A percentile compares a stretch with the other conserved stretches of the same genome.
These are phyloP conservation scores for Sardinella longiceps DNA, from an alignment of 2,797 vertebrate genomes.

Conservation along the genomic window DNA sequence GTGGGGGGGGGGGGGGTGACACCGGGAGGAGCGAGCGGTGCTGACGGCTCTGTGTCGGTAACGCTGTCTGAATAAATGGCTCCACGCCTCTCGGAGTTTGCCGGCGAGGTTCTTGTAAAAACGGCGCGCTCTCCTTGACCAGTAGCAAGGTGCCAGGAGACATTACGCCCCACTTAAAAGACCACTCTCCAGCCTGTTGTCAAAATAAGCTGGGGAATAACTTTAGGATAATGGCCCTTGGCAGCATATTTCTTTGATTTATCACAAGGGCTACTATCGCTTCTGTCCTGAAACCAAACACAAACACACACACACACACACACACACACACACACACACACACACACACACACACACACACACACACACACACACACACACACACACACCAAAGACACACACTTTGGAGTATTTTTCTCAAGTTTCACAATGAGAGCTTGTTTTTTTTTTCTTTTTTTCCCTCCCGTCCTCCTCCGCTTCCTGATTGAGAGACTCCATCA, in stretches of 20 bases:
- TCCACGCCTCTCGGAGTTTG: not conserved
- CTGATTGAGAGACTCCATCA: constrained; percentile 76
- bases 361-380: not conserved
- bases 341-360: not conserved
- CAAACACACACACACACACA: not conserved
- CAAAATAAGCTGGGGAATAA: constrained; percentile 12
- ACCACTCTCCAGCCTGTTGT: not conserved
- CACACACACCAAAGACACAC: not conserved
- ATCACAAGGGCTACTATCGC: not conserved
- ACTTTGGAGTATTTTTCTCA: not conserved
- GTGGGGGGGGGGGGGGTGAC: not conserved
- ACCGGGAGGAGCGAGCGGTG: not conserved
- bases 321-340: not conserved
- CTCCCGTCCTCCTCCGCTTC: constrained; percentile 69
- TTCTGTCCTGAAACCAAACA: not conserved
- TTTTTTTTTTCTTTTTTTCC: not conserved
- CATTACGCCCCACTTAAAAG: not conserved
- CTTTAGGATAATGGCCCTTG: constrained; percentile 17
- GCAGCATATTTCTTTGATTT: constrained; percentile 18
- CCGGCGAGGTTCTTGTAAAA: not conserved
- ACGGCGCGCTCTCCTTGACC: not conserved
- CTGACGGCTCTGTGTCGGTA: not conserved
- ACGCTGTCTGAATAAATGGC: constrained; percentile 19
- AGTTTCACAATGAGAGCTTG: not conserved
- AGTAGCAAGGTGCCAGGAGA: constrained; percentile 9